These are phyloP conservation scores for Prorops nasuta DNA, from an alignment of 1,140 invertebrate genomes.

Conservation along the genomic window DNA sequence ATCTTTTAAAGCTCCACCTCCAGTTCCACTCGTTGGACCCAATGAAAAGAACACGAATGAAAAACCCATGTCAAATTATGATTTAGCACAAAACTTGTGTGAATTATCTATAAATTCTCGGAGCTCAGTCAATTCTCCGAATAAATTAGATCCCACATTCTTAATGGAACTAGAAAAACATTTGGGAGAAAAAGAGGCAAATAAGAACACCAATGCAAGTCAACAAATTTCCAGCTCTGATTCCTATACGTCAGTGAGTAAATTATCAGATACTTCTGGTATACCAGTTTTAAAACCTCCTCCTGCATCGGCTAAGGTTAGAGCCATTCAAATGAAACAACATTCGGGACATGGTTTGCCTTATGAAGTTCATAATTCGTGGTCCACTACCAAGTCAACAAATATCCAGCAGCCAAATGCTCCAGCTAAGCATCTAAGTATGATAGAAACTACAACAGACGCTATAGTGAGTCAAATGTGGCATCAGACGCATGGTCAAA, in stretches of 20 bases:
- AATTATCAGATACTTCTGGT: constrained; percentile 36
- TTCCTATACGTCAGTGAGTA: constrained; percentile 17
- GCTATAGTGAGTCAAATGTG: constrained; percentile 45
- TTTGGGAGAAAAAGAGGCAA: constrained; percentile 57
- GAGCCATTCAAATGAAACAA: constrained; percentile 37
- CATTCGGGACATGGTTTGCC: constrained; percentile 20
- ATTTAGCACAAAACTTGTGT: constrained; percentile 42
- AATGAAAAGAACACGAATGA: constrained; percentile 42
- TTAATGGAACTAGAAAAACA: constrained; percentile 65
- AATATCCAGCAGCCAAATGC: constrained; percentile 36
- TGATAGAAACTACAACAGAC: constrained; percentile 36
- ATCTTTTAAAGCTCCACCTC: constrained; percentile 2
- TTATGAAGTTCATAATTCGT: constrained; percentile 44
- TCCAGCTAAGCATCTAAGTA: constrained; percentile 21
- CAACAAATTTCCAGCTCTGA: constrained; percentile 3
- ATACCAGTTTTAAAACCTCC: constrained; percentile 54
- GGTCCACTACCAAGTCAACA: constrained; percentile 39
- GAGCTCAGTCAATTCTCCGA: constrained; percentile 24
- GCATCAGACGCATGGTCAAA: constrained; percentile 33
- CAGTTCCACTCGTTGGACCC: constrained; percentile 31
- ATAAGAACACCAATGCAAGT: constrained; percentile 51
- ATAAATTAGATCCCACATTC: constrained; percentile 60
- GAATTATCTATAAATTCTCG: constrained; percentile 38
- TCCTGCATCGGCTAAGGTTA: constrained; percentile 42
- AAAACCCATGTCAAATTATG: constrained; percentile 41